phyloP scores from a whole-genome alignment of 2,113 vertebrate species.

The Panthera uncia region DNA sequence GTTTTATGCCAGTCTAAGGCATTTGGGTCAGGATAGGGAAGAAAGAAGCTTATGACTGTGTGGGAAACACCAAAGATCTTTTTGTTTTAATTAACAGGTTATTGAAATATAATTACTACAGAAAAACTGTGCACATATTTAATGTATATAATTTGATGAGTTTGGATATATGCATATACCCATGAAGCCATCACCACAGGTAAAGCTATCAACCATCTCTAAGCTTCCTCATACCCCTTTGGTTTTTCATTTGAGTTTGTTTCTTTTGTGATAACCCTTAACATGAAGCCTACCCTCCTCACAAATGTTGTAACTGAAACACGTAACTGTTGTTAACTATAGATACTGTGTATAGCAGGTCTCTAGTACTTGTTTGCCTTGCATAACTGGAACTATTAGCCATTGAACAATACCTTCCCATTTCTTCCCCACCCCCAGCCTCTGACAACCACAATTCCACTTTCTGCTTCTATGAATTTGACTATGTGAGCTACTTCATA shows the following conservation, averaged over 20 bases:
- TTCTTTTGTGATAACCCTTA: not conserved
- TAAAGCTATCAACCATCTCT: not conserved
- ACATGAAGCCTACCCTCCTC: not conserved
- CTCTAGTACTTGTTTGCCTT: not conserved
- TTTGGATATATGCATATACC: not conserved
- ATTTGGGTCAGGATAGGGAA: not conserved
- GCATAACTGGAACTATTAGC: not conserved
- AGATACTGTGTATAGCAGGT: not conserved
- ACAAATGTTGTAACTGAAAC: not conserved
- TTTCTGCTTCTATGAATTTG: not conserved
- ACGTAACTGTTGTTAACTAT: not conserved
- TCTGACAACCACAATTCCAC: not conserved
- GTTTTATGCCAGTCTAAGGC: not conserved
- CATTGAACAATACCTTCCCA: not conserved
- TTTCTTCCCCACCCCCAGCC: not conserved
- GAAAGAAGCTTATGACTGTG: not conserved
- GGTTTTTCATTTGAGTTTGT: not conserved
- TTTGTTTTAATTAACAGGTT: not conserved
- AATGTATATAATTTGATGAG: not conserved
- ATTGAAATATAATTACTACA: not conserved
- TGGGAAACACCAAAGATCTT: not conserved
- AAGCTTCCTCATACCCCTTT: not conserved
- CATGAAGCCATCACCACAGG: not conserved
- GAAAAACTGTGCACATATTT: not conserved
- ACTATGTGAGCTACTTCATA: not conserved